Conservation (phyloP, 2,888 invertebrate genomes). For the Clepsis dumicolana region DNA sequence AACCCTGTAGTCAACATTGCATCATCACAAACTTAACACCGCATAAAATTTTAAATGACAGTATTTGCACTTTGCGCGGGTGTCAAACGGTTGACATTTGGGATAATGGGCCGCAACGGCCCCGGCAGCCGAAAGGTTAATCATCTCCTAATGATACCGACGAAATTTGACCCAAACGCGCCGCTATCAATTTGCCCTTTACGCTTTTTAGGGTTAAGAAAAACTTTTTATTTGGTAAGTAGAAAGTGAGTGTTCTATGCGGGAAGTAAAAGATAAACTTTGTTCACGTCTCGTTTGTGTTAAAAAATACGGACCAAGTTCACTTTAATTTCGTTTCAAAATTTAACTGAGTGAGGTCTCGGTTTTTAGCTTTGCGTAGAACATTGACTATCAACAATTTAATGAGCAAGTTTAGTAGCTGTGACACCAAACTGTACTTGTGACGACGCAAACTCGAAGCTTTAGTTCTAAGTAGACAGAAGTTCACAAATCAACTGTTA, state of each 20-base stretch:
- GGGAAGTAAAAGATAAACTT: neutral
- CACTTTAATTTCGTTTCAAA: no score
- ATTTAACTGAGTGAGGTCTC: no score
- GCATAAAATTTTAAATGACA: constrained; percentile 49
- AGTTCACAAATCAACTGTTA: no score
- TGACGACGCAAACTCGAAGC: no score
- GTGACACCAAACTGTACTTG: no score
- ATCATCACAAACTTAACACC: constrained; percentile 31
- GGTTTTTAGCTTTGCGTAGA: no score
- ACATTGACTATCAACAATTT: no score
- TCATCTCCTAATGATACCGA: constrained; percentile 79
- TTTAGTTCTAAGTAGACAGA: no score
- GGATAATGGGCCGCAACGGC: constrained; percentile 69
- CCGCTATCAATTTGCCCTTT: constrained; percentile 41
- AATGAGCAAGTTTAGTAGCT: no score
- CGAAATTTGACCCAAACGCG: constrained; percentile 55
- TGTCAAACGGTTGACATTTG: constrained; percentile 76
- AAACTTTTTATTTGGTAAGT: neutral
- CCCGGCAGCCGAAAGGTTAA: constrained; percentile 77
- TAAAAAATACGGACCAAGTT: no score
- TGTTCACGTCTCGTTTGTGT: neutral
- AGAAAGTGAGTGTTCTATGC: neutral
- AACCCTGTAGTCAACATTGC: no score
- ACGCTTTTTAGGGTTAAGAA: constrained; percentile 49
- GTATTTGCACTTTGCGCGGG: constrained; percentile 57